phyloP scores from a whole-genome alignment of 2,888 invertebrate genomes.

The Drosophila engyochracea region DNA sequence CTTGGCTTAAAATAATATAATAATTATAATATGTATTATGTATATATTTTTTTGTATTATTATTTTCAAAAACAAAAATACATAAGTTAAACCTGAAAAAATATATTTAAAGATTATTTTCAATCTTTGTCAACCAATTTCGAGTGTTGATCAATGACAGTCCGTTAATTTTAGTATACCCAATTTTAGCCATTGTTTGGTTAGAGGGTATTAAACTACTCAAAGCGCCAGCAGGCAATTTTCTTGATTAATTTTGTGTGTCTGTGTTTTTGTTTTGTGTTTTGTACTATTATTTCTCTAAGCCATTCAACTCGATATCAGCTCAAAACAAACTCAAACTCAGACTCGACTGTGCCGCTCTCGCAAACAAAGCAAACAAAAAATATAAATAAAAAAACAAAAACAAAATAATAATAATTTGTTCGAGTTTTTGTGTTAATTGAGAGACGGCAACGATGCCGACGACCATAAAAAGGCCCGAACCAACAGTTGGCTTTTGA shows the following conservation, averaged over 20 bases:
- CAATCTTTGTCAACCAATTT: neutral
- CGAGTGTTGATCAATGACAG: no score
- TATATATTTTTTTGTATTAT: neutral
- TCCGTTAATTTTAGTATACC: neutral
- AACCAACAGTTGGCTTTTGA: conserved; percentile 47
- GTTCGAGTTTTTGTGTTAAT: conserved; percentile 50
- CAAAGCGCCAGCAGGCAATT: conserved; percentile 24
- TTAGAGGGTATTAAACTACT: conserved; percentile 28
- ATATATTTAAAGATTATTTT: neutral
- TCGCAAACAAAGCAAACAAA: conserved; percentile 5
- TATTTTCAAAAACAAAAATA: neutral
- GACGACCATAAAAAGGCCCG: conserved; percentile 64
- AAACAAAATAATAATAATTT: conserved; percentile 29
- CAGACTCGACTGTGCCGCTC: conserved; percentile 24
- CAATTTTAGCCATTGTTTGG: neutral
- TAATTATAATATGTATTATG: neutral
- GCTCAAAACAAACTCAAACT: conserved; percentile 50
- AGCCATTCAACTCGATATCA: conserved; percentile 25
- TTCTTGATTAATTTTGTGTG: conserved; percentile 36
- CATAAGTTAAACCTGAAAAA: neutral
- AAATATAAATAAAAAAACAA: conserved; percentile 4
- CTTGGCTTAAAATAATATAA: neutral
- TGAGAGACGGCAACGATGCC: conserved; percentile 28
- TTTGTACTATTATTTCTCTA: conserved; percentile 6
- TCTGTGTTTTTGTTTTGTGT: conserved; percentile 7